These are phyloP conservation scores for Dysdera silvatica DNA, from an alignment of 1,140 invertebrate genomes.

Conservation along the genomic window DNA sequence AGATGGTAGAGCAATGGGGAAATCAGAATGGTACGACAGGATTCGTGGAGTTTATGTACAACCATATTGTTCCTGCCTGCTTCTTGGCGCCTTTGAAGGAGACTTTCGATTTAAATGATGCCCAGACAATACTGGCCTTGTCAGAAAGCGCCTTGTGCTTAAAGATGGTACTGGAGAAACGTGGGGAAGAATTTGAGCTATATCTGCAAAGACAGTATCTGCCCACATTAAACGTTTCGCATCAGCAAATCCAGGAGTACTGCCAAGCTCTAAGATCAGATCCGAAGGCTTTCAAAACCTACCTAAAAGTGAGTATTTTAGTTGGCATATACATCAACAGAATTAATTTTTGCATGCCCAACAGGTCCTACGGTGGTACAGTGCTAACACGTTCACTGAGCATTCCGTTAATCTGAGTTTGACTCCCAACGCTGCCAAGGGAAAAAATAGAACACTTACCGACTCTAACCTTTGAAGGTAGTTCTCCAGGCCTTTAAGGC, in stretches of 20 bases:
- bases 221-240: slow-evolving; percentile 44
- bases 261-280: slow-evolving; percentile 47
- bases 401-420: too few species aligned
- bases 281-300: slow-evolving; percentile 48
- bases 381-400: not conserved
- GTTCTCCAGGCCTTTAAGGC: too few species aligned
- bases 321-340: not conserved
- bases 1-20: slow-evolving; percentile 51
- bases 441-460: too few species aligned
- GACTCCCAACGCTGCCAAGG: too few species aligned
- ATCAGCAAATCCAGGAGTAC: slow-evolving; percentile 45
- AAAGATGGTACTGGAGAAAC: slow-evolving; percentile 17
- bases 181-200: slow-evolving; percentile 46
- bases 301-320: slow-evolving; percentile 45
- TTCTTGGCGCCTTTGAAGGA: slow-evolving; percentile 51
- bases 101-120: slow-evolving; percentile 52
- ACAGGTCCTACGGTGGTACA: not conserved
- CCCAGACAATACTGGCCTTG: slow-evolving; percentile 44
- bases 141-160: slow-evolving; percentile 27
- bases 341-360: not conserved
- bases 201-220: slow-evolving; percentile 47
- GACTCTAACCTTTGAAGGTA: too few species aligned
- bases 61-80: slow-evolving; percentile 52
- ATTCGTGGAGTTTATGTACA: slow-evolving; percentile 51
- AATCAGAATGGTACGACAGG: slow-evolving; percentile 41